Conservation (phyloP, 2,888 invertebrate genomes). For the Ennomos erosarius region DNA sequence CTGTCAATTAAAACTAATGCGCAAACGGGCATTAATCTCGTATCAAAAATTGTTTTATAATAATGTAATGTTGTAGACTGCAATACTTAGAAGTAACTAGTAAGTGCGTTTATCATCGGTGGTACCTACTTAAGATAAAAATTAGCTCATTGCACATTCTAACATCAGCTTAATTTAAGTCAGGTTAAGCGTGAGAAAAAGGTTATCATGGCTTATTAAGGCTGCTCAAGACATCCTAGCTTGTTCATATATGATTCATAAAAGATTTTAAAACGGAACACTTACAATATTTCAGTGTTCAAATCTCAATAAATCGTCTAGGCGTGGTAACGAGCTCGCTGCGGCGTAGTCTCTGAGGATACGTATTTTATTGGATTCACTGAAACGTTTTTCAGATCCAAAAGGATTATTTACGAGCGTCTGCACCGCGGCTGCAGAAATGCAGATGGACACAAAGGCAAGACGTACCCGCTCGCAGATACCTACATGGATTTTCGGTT, state of each 20-base stretch:
- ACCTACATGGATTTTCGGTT: constrained; percentile 30
- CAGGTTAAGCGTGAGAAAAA: too few species aligned
- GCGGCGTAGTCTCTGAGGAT: constrained; percentile 84
- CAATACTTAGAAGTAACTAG: too few species aligned
- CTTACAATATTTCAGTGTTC: constrained; percentile 83
- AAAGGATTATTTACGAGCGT: constrained; percentile 83
- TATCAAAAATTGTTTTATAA: too few species aligned
- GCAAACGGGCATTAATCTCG: too few species aligned
- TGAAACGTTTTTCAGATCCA: constrained; percentile 85
- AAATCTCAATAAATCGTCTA: constrained; percentile 85
- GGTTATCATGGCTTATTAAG: not conserved
- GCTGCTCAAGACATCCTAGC: constrained; percentile 4
- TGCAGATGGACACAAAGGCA: constrained; percentile 75
- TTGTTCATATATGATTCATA: constrained; percentile 54
- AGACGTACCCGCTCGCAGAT: constrained; percentile 34
- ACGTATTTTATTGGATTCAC: constrained; percentile 85
- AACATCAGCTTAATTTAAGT: not conserved
- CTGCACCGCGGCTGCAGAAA: constrained; percentile 78
- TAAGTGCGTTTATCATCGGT: too few species aligned
- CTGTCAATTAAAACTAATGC: too few species aligned
- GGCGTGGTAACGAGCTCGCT: constrained; percentile 84
- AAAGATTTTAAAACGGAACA: constrained; percentile 80
- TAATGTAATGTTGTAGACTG: too few species aligned
- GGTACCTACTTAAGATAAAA: not conserved
- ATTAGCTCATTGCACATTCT: constrained; percentile 1